Base-by-base conservation (phyloP, 2,113 vertebrate species). In the Axis porcinus region DNA sequence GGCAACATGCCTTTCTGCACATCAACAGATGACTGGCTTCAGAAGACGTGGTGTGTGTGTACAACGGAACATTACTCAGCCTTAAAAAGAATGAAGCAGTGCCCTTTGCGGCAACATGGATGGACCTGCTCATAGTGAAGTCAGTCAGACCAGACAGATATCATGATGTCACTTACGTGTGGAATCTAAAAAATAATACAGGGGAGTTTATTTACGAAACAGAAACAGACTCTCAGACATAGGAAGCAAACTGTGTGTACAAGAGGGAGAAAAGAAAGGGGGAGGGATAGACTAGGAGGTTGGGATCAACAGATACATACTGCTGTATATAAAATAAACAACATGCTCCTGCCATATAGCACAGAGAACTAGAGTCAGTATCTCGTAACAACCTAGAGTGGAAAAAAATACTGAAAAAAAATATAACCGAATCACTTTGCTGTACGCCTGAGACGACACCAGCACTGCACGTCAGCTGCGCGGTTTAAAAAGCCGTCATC, bases 401-500 rank as follows among this genome's bases (percentile, higher is more conserved):
- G 67, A 6, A 12, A 40, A n/a, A 70, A 40, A 36, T 17, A 54
- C 52, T 36, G 21, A 21, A 23, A 23, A 70, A n/a, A 9, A 6
- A 5, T 40, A 13, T 12, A 40, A 70, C n/a, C 6, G 10, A 23
- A 6, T 23, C 10, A 21, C 67, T 21, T 6, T 40, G n/a, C 19
- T 70, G n/a, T 40, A 23, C 19, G 1, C 19, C 19, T 40, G 16
- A 23, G 21, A 40, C 19, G 1, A 3, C 23, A 2, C 1, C n/a
- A 12, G 10, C 5, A 12, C 5, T 3, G 19, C 67, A 3, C 1
- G 40, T 1, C 67, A 70, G 19, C n/a, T 6, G 3, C 19, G 5
- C n/a, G 0, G n/a, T 23, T 70, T 23, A 12, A 36, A 10, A 36
- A 12, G 10, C n/a, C 3, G 1, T 3, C 67, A 3, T 6, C 67